Base-by-base conservation (phyloP, 1,140 invertebrate genomes). In the Hyposmocoma kahamanoa region DNA sequence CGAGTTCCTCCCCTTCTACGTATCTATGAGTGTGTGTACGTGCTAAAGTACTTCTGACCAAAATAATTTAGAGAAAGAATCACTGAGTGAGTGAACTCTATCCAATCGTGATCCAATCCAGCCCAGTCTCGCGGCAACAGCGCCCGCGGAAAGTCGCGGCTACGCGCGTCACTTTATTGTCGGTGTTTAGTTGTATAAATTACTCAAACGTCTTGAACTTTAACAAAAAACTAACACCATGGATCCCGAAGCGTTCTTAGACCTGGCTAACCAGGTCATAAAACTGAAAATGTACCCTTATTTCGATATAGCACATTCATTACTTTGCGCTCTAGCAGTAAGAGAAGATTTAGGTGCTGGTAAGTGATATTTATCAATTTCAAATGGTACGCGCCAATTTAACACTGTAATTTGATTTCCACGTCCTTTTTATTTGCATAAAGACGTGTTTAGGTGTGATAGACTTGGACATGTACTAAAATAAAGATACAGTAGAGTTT, bases 231-330 rank as follows among this genome's bases (percentile, higher is more conserved):
- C 65, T 54, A 55, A 49, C 71, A 83, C 57, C 64, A 95, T 98
- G 95, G 97, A 98, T 93, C 95, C 96, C 73, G 96, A 98, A 90
- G 93, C 96, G 36, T 98, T 98, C 87, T 90, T 99, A 71, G 97
- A 99, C 81, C 91, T 98, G 89, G 96, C 97, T 87, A 98, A 98
- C 87, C 96, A 97, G 90, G 96, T 99, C 84, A 97, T 97, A 60
- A 98, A 99, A 87, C 90, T 99, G 59, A 98, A 99, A 90, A 99
- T 99, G 97, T 99, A 95, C 85, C 98, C 98, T 26, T 99, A 98
- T 89, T 99, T 99, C 87, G 98, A 99, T 83, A 93, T 98, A 68
- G 97, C 97, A 53, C 96, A 99, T 87, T 94, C 93, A 86, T 90
- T 95, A 62, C 89, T 98, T 30, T 96, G 94, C 84, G 95, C 95